These are phyloP conservation scores for Philopedon plagiatum DNA, from an alignment of 2,888 invertebrate species.

Conservation along the genomic window DNA sequence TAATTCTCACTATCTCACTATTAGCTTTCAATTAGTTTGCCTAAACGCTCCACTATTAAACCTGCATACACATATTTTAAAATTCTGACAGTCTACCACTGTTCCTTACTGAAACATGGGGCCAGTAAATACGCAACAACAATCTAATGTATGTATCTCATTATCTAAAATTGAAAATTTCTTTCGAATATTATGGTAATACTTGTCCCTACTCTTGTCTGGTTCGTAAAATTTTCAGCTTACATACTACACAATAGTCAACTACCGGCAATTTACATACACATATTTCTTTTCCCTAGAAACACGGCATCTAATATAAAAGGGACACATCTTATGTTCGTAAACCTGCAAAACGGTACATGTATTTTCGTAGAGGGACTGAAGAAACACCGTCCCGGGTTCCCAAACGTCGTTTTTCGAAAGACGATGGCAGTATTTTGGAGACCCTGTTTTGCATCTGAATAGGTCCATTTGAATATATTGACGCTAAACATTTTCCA, in stretches of 20 bases:
- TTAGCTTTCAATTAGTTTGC: too few relatives aligned
- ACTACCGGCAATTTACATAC: conserved; percentile 45
- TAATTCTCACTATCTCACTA: too few relatives aligned
- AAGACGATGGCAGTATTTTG: conserved; percentile 59
- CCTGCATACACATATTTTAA: too few relatives aligned
- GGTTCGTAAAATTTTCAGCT: conserved; percentile 40
- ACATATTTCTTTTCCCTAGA: conserved; percentile 30
- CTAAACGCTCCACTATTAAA: too few relatives aligned
- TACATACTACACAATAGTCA: conserved; percentile 38
- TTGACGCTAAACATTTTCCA: conserved; percentile 62
- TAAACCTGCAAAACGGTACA: conserved; percentile 52
- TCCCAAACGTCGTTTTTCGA: conserved; percentile 62
- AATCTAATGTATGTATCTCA: too few relatives aligned
- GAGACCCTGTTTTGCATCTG: conserved; percentile 62
- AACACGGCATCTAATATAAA: conserved; percentile 42
- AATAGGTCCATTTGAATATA: conserved; percentile 64
- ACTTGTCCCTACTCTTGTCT: conserved; percentile 23
- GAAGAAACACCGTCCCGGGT: conserved; percentile 33
- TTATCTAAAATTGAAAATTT: conserved; percentile 13
- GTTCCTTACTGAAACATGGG: too few relatives aligned
- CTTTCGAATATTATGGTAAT: conserved; percentile 18
- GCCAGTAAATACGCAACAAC: too few relatives aligned
- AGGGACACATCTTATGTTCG: conserved; percentile 41
- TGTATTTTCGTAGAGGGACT: conserved; percentile 50
- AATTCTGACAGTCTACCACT: too few relatives aligned